Evolutionary conservation across 1,140 invertebrate species (phyloP), one percentile per base, ranked within the genome.

Genomic region (Sminthurinus signatus): DNA sequence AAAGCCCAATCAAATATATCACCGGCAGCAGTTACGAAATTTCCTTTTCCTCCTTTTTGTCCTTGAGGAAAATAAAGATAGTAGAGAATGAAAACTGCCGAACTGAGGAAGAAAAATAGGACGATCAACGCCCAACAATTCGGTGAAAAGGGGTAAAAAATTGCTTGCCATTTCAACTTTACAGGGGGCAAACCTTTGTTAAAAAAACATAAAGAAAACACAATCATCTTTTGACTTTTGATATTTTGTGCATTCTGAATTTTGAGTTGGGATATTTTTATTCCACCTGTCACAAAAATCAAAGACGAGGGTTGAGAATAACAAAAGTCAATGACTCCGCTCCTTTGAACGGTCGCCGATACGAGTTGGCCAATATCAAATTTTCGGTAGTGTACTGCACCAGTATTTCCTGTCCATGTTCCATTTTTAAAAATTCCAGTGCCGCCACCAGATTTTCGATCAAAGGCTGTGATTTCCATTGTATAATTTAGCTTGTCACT

Each of bases 111-210:
- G 44, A 25, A n/a, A 21, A 12, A 25, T 48, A n/a, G 8, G 19
- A 48, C 19, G 23, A 52, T 27, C 27, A 52, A 28, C 8, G 19
- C 5, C 50, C 50, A 27, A 52, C 5, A 3, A 15, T 14, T 8
- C 3, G 19, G 19, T 8, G 10, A 19, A 23, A 27, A 52, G 8
- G 50, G 50, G n/a, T 29, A 52, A 28, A 28, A 25, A 17, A 29
- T 28, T 27, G 50, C 50, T 23, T 52, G 23, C 28, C 50, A 52
- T 29, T 52, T 27, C 17, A 68, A 42, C 14, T 61, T 23, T 2
- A 29, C 32, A 31, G 61, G n/a, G 0, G 67, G 67, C 5, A 36
- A 15, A 14, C 21, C 10, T 1, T 58, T 28, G 14, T 60, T 69
- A 10, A 65, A 25, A 51, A 69, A 69, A 17, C 64, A n/a, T n/a